These are phyloP conservation scores for Venusia cambrica DNA, from an alignment of 2,888 invertebrate species.

Conservation along the genomic window DNA sequence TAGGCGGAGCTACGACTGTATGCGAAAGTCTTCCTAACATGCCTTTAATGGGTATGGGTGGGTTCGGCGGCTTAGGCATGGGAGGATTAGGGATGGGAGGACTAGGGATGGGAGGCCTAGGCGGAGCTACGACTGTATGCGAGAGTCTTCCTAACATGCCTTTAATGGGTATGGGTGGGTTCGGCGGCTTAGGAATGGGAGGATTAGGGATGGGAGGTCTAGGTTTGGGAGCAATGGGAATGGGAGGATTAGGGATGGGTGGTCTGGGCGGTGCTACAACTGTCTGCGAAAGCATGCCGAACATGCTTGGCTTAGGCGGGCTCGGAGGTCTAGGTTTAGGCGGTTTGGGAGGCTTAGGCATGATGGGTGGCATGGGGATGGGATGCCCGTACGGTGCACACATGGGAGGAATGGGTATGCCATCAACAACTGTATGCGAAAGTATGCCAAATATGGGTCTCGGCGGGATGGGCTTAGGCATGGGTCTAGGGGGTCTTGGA, in stretches of 20 bases:
- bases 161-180: conserved; percentile 17
- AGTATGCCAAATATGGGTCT: neutral
- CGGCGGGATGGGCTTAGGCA: conserved; percentile 1
- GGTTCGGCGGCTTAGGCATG: conserved; percentile 5
- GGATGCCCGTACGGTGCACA: too few species aligned
- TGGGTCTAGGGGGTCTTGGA: conserved; percentile 9
- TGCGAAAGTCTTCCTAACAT: too few species aligned
- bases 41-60: too few species aligned
- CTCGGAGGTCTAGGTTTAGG: neutral
- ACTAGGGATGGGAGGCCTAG: conserved; percentile 8
- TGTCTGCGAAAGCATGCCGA: conserved; percentile 17
- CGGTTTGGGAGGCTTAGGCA: neutral
- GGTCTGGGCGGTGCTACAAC: conserved; percentile 17
- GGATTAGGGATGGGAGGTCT: conserved; percentile 8
- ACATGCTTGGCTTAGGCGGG: conserved; percentile 1
- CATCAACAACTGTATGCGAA: conserved; percentile 1
- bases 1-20: conserved; percentile 19
- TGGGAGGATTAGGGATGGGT: conserved; percentile 3
- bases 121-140: too few species aligned
- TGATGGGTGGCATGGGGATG: too few species aligned
- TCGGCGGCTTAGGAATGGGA: conserved; percentile 9
- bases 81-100: conserved; percentile 11
- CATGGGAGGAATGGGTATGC: too few species aligned
- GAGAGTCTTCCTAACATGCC: too few species aligned
- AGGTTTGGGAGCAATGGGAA: conserved; percentile 5